Evolutionary conservation across 2,888 invertebrate species (phyloP), one percentile per base, ranked within the genome.

Genomic region (Sphaerophoria rueppellii): DNA sequence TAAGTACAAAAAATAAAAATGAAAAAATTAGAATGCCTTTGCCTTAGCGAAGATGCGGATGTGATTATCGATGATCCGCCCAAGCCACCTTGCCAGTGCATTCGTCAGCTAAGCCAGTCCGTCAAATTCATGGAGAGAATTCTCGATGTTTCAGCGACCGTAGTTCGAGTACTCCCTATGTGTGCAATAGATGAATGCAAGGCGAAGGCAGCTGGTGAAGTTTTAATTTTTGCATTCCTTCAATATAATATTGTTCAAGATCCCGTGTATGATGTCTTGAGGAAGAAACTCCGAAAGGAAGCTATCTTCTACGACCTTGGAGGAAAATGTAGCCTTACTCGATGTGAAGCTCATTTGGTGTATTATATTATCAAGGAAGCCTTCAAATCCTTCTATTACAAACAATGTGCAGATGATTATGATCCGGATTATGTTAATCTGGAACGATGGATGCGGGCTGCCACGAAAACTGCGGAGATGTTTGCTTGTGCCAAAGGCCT

Each of bases 181-280:
- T 91, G 91, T 55, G 91, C 90, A 5, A 86, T 91, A 80, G 90
- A 91, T 73, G 91, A 91, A 73, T 91, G 91, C 74, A 91, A 91
- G 77, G 91, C 91, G 11, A 90, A 91, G 71, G 89, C 90, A 0
- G 89, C 91, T 0, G 87, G 90, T 7, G 91, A 91, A 63, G 89
- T 91, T 34, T 88, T 88, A 7, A 89, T 90, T 0, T 91, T 90
- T 35, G 88, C 90, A 1, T 91, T 91, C 40, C 83, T 91, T 58
- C 90, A 91, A 54, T 91, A 89, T 65, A 91, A 91, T 63, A 89
- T 91, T 86, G 90, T 91, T 2, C 90, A 90, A 48, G 91, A 91
- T 55, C 89, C 90, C 60, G 85, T 90, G 5, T 88, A 90, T 14
- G 88, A 89, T 5, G 88, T 87, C 2, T 89, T 91, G 3, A 88